phyloP scores from a whole-genome alignment of 2,113 vertebrate genomes.

The Chaetodon auriga region DNA sequence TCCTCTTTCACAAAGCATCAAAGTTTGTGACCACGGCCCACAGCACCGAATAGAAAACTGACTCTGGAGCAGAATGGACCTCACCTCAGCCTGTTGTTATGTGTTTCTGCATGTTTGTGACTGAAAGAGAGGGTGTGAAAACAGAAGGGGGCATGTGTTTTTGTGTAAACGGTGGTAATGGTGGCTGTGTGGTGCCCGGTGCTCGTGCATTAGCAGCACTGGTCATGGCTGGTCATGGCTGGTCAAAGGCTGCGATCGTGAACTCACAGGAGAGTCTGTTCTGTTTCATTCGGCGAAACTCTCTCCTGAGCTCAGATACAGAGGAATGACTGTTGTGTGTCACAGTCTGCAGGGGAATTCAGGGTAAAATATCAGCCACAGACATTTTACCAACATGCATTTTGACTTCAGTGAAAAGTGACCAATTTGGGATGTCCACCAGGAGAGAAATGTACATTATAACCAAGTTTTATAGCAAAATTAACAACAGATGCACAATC shows the following conservation, averaged over 20 bases:
- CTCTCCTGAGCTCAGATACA: conserved; percentile 29
- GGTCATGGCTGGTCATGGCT: conserved; percentile 20
- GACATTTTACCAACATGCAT: neutral
- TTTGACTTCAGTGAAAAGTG: neutral
- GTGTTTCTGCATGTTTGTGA: neutral
- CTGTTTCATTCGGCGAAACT: conserved; percentile 11
- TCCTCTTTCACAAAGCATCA: neutral
- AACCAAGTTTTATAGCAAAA: too few relatives aligned
- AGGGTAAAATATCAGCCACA: neutral
- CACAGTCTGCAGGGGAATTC: conserved; percentile 2
- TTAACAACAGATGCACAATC: too few relatives aligned
- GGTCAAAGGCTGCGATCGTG: conserved; percentile 45
- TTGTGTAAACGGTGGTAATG: conserved; percentile 19
- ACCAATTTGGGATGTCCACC: neutral
- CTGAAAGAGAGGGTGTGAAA: neutral
- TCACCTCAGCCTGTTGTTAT: neutral
- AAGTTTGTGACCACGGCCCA: neutral
- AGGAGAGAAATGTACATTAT: neutral
- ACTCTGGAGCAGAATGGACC: neutral
- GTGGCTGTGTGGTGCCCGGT: conserved; percentile 3
- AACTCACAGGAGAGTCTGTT: conserved; percentile 47
- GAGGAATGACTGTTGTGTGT: conserved; percentile 4
- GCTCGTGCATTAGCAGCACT: conserved; percentile 23
- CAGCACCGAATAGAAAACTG: neutral
- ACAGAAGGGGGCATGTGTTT: conserved; percentile 6